phyloP scores from a whole-genome alignment of 2,797 vertebrate species.

The Silurus aristotelis region DNA sequence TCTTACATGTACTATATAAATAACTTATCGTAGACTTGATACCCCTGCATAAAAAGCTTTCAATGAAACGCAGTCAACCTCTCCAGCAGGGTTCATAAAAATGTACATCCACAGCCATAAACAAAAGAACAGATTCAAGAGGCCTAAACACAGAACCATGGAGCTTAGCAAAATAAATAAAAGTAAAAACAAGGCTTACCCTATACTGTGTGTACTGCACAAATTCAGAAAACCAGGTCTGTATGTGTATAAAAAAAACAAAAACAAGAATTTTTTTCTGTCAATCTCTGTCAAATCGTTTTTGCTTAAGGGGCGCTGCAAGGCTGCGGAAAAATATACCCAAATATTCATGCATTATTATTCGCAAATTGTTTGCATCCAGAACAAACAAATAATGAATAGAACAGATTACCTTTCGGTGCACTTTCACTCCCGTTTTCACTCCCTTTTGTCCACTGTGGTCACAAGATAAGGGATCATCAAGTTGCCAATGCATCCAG shows the following conservation, averaged over 20 bases:
- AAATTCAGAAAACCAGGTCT: too few species aligned
- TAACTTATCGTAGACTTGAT: too few species aligned
- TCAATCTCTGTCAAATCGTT: constrained; percentile 52
- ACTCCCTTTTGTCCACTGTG: too few species aligned
- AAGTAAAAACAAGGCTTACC: neutral
- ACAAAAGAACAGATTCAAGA: neutral
- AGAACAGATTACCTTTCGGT: too few species aligned
- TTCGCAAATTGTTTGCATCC: neutral
- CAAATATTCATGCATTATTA: constrained; percentile 55
- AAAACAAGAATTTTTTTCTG: constrained; percentile 61
- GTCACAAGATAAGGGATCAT: too few species aligned
- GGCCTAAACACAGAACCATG: neutral
- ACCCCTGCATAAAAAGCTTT: neutral
- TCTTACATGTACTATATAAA: too few species aligned
- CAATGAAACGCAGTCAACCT: neutral
- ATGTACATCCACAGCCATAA: neutral
- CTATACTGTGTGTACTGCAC: too few species aligned
- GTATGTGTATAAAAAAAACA: neutral
- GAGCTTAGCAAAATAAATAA: neutral
- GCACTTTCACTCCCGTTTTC: too few species aligned
- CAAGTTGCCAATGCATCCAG: too few species aligned
- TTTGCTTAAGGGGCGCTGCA: constrained; percentile 54
- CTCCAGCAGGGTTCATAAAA: neutral
- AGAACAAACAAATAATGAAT: too few species aligned
- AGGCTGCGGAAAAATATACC: constrained; percentile 56